A percentile compares a stretch with the other conserved stretches of the same genome.
These are phyloP conservation scores for Colinus virginianus DNA, from an alignment of 2,113 vertebrate species.

Conservation along the genomic window DNA sequence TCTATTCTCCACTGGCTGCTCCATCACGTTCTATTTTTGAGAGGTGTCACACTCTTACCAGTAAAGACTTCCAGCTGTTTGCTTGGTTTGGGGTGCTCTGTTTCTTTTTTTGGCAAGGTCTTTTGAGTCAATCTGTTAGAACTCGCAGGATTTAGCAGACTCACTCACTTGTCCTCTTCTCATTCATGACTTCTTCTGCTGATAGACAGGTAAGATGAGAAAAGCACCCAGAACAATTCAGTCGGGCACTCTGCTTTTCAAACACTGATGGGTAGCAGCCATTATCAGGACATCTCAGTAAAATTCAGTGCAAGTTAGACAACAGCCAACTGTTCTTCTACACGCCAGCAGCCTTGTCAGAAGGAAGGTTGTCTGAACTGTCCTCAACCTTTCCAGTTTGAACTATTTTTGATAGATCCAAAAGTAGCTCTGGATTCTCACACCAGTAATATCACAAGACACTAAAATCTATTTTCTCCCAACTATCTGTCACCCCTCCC, in stretches of 20 bases:
- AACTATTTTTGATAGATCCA: slow-evolving; percentile 46
- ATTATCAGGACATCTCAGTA: neutral
- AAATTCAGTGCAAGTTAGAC: neutral
- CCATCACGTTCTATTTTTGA: slow-evolving; percentile 9
- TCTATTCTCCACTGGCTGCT: slow-evolving; percentile 19
- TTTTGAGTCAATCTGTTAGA: slow-evolving; percentile 36
- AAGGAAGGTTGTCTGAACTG: slow-evolving; percentile 39
- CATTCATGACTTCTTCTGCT: slow-evolving; percentile 35
- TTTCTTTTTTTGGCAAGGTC: neutral
- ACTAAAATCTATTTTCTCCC: slow-evolving; percentile 31
- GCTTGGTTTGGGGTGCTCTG: neutral
- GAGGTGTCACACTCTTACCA: neutral
- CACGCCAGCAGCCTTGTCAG: neutral
- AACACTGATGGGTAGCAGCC: neutral
- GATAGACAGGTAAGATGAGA: slow-evolving; percentile 15
- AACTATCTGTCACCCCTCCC: neutral
- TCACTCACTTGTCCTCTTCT: slow-evolving; percentile 29
- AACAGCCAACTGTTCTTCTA: neutral
- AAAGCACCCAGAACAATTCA: neutral
- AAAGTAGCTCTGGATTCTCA: slow-evolving; percentile 62
- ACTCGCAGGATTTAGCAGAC: neutral
- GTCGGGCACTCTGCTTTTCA: neutral
- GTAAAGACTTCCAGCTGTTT: slow-evolving; percentile 48
- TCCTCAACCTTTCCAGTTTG: slow-evolving; percentile 31
- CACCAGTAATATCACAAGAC: slow-evolving; percentile 31